These are phyloP conservation scores for Cheumatopsyche charites DNA, from an alignment of 1,140 invertebrate genomes.

Conservation along the genomic window DNA sequence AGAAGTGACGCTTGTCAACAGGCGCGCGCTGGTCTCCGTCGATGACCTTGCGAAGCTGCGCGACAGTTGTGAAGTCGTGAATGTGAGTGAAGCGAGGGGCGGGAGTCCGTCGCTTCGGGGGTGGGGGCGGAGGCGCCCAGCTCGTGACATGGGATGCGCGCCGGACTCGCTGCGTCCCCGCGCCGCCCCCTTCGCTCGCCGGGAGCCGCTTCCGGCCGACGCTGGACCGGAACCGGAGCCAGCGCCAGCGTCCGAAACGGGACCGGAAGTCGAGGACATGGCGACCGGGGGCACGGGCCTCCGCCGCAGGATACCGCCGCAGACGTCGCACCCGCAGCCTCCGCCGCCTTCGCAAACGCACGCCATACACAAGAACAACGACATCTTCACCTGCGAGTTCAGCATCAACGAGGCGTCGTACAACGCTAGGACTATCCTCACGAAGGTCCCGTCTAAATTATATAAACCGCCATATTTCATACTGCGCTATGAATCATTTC, in stretches of 20 bases:
- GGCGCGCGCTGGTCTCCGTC: neutral
- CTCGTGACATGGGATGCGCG: neutral
- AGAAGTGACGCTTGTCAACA: conserved; percentile 18
- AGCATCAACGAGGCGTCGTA: conserved; percentile 42
- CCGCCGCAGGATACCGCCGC: neutral
- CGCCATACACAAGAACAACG: conserved; percentile 38
- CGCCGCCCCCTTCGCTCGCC: neutral
- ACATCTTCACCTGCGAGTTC: conserved; percentile 45
- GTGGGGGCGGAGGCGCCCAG: too few relatives aligned
- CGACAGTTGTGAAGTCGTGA: too few relatives aligned
- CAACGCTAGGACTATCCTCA: conserved; percentile 43
- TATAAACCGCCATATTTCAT: too few relatives aligned
- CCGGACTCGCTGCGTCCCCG: conserved; percentile 6
- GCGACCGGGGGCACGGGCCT: neutral
- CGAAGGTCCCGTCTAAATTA: conserved; percentile 37
- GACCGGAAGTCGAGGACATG: neutral
- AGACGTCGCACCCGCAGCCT: conserved; percentile 23
- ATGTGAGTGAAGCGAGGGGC: too few relatives aligned
- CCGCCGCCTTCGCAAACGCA: conserved; percentile 3
- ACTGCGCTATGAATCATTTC: too few relatives aligned
- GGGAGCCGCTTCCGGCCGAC: neutral
- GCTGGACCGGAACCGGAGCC: too few relatives aligned
- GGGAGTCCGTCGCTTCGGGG: neutral
- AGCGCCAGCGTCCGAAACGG: too few relatives aligned
- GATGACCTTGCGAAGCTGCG: too few relatives aligned